phyloP scores from a whole-genome alignment of 2,113 vertebrate genomes.

The Anseranas semipalmata region DNA sequence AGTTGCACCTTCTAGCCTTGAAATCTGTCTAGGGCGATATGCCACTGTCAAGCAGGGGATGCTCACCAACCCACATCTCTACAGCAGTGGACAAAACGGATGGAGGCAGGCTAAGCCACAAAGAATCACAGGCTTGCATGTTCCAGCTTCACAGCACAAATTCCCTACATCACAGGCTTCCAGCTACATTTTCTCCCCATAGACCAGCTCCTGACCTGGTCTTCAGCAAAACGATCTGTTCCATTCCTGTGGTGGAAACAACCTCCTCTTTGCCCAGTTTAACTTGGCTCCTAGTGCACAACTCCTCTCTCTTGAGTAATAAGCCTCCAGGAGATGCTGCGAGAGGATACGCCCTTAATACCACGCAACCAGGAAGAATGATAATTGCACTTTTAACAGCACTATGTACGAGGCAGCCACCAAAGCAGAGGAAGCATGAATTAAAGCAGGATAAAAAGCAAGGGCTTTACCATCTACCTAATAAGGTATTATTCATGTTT shows the following conservation, averaged over 20 bases:
- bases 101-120: not conserved
- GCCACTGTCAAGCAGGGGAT: not conserved
- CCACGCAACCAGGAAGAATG: constrained; percentile 58
- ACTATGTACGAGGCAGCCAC: constrained; percentile 43
- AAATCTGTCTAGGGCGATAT: not conserved
- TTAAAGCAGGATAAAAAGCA: constrained; percentile 55
- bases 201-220: not conserved
- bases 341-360: constrained; percentile 61
- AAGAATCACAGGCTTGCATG: not conserved
- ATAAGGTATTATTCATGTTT: constrained; percentile 59
- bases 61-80: not conserved
- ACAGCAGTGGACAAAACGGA: not conserved
- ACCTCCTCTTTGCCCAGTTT: constrained; percentile 22
- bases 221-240: not conserved
- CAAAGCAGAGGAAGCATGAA: constrained; percentile 63
- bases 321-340: constrained; percentile 37
- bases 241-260: constrained; percentile 10
- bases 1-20: not conserved
- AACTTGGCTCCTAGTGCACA: constrained; percentile 12
- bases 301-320: constrained; percentile 42
- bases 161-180: not conserved
- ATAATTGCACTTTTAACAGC: constrained; percentile 65
- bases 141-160: not conserved
- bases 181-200: not conserved
- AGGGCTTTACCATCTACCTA: constrained; percentile 36